A percentile compares a stretch with the other conserved stretches of the same genome.
Conservation (phyloP, 2,797 vertebrate species). For the Sebastes miniatus region DNA sequence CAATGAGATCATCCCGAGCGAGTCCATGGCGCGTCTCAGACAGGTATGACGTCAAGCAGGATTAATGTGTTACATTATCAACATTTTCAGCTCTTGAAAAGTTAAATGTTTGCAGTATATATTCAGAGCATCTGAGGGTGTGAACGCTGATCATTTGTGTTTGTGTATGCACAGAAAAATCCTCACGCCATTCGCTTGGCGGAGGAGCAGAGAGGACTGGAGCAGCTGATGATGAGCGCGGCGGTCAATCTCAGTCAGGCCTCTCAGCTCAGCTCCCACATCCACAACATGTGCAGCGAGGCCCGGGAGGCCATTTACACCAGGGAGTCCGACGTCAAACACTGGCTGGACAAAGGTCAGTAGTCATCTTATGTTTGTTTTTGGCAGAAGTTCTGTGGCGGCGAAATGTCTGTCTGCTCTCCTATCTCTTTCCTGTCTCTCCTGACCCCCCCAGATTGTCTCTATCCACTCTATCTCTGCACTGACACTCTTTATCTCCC, state of each 20-base stretch:
- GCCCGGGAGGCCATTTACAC: constrained; percentile 91
- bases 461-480: not conserved
- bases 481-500: constrained; percentile 18
- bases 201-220: constrained; percentile 88
- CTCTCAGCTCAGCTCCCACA: constrained; percentile 90
- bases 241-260: constrained; percentile 91
- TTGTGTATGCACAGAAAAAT: constrained; percentile 86
- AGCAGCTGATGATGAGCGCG: constrained; percentile 90
- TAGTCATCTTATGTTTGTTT: constrained; percentile 1
- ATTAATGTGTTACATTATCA: not conserved
- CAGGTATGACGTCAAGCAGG: constrained; percentile 81
- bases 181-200: constrained; percentile 90
- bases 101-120: not conserved
- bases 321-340: constrained; percentile 88
- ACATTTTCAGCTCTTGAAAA: not conserved
- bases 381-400: not conserved
- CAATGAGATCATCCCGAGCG: constrained; percentile 98
- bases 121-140: not conserved
- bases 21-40: constrained; percentile 96
- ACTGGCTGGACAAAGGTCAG: constrained; percentile 93
- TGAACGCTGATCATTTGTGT: not conserved
- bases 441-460: not conserved
- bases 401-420: not conserved
- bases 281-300: constrained; percentile 92
- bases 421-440: not conserved